A percentile compares a stretch with the other conserved stretches of the same genome.
These are phyloP conservation scores for Pogonomyrmex californicus DNA, from an alignment of 1,140 invertebrate species.

Conservation along the genomic window DNA sequence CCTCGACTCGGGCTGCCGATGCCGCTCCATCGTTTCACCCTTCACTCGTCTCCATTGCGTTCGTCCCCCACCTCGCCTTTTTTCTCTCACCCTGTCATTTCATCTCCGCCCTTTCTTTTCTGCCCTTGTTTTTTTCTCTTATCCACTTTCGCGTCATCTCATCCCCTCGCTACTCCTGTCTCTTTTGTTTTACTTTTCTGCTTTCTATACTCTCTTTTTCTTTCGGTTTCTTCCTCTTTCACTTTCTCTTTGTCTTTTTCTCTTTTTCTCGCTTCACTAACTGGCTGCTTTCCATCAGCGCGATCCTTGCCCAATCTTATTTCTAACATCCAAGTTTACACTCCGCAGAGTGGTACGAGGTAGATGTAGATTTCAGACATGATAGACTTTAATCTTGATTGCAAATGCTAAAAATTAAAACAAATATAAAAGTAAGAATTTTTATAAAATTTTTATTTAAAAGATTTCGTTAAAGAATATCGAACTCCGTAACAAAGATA, in stretches of 20 bases:
- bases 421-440: background rate
- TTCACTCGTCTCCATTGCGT: conserved; percentile 26
- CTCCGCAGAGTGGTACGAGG: conserved; percentile 45
- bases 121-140: conserved; percentile 7
- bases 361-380: conserved; percentile 3
- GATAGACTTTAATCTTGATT: background rate
- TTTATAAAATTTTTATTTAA: conserved; percentile 4
- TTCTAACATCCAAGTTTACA: conserved; percentile 76
- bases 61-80: background rate
- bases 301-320: conserved; percentile 56
- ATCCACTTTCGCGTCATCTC: conserved; percentile 42
- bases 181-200: conserved; percentile 34
- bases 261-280: conserved; percentile 68
- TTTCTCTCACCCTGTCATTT: conserved; percentile 5
- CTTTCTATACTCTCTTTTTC: conserved; percentile 1
- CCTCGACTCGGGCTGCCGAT: conserved; percentile 23
- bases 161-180: conserved; percentile 26
- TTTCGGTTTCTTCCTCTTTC: conserved; percentile 53
- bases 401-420: background rate
- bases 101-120: background rate
- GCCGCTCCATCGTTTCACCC: background rate
- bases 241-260: conserved; percentile 63
- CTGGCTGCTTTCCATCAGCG: conserved; percentile 56
- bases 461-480: background rate
- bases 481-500: background rate